Base-by-base conservation (phyloP, 2,888 invertebrate genomes). In the Pachydiplax longipennis region DNA sequence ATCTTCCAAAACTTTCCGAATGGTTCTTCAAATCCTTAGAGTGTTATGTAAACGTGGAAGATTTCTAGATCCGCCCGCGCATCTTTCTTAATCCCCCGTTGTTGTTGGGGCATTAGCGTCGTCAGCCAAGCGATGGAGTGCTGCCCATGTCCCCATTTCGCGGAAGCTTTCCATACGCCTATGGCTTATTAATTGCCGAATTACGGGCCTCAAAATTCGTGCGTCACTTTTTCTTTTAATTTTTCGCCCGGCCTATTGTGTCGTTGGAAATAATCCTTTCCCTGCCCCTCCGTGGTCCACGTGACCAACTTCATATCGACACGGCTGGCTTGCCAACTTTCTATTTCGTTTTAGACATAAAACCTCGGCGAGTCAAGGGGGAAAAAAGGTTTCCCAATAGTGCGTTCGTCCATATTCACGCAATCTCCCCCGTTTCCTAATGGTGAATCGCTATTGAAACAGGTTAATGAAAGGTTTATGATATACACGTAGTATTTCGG, bases 231-330 rank as follows among this genome's bases (percentile, higher is more conserved):
- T 25, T 53, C 53, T 53, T 53, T 53, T 53, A 53, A 53, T 53
- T 31, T 73, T 73, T 73, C 73, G 73, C 73, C 25, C 31, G 73
- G 12, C 53, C 73, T 31, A 73, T 73, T 73, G 73, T 73, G 73
- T 31, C 31, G 31, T 31, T 73, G 12, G 73, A 73, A 53, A 25
- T 73, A 73, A n/a, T 35, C 87, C 22, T 22, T n/a, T 58, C 48
- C 2, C 6, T 22, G 35, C 31, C 22, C 58, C 83, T 87, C 61
- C 37, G 13, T 3, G 31, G 25, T 15, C n/a, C 87, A 87, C 87
- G 87, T 87, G 87, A 65, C 87, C 61, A 37, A 31, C 31, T 87
- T 87, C 87, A 87, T 87, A 87, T 87, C 87, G 87, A 61, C 87
- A 87, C 61, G 87, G 87, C 37, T 87, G 87, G 87, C 58, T 87